Evolutionary conservation across 1,140 invertebrate species (phyloP).

Genomic region (Gryllus bimaculatus): DNA sequence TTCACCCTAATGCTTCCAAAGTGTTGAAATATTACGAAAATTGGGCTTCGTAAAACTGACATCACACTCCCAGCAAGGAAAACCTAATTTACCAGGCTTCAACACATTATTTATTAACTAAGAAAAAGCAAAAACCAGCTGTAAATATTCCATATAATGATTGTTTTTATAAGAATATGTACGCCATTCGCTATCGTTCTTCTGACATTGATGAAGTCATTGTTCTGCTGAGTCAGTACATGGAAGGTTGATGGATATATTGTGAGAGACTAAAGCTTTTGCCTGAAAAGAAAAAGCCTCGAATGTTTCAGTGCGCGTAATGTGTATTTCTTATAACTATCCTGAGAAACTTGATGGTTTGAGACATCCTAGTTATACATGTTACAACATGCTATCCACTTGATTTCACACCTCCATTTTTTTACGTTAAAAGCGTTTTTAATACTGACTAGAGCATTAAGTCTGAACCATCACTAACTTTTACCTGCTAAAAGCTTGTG

Average conservation of each 20-base stretch:
- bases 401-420: constrained; percentile 37
- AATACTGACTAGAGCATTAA: constrained; percentile 35
- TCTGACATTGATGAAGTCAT: not conserved
- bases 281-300: constrained; percentile 5
- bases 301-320: constrained; percentile 28
- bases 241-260: constrained; percentile 37
- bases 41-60: constrained; percentile 49
- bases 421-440: constrained; percentile 42
- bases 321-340: constrained; percentile 45
- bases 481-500: constrained; percentile 35
- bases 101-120: constrained; percentile 23
- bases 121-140: too few species aligned
- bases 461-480: constrained; percentile 42
- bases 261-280: constrained; percentile 26
- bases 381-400: constrained; percentile 38
- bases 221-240: constrained; percentile 15
- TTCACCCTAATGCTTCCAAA: constrained; percentile 84
- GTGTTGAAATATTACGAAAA: constrained; percentile 72
- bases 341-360: constrained; percentile 24
- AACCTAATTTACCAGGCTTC: too few species aligned
- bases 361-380: constrained; percentile 36
- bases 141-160: constrained; percentile 51
- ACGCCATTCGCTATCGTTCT: not conserved
- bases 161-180: constrained; percentile 45
- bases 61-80: too few species aligned